Conservation (phyloP, 1,140 invertebrate species). For the Antheraea pernyi region DNA sequence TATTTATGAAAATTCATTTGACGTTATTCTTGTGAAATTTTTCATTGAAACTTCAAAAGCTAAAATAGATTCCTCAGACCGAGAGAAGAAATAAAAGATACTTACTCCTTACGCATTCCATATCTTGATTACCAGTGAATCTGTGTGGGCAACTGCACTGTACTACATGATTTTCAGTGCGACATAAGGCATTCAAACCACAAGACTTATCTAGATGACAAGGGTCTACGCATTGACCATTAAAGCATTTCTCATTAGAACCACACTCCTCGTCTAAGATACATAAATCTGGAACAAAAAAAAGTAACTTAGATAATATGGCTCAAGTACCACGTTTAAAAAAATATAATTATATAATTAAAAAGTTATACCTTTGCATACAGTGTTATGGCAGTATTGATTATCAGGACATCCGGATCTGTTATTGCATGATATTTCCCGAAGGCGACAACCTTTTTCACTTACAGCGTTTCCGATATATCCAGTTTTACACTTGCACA, state of each 20-base stretch:
- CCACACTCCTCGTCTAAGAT: slow-evolving; percentile 89
- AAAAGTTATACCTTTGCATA: slow-evolving; percentile 87
- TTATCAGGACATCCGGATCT: slow-evolving; percentile 87
- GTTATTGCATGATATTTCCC: slow-evolving; percentile 84
- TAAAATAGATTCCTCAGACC: no score
- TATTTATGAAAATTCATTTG: no score
- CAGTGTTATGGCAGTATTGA: slow-evolving; percentile 89
- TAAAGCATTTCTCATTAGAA: slow-evolving; percentile 87
- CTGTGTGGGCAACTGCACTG: slow-evolving; percentile 90
- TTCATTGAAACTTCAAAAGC: no score
- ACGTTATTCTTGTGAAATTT: no score
- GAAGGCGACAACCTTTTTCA: slow-evolving; percentile 87
- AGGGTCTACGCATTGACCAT: slow-evolving; percentile 92
- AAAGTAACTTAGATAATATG: not conserved
- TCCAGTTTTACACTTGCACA: slow-evolving; percentile 88
- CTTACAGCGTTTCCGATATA: slow-evolving; percentile 88
- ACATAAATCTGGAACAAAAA: slow-evolving; percentile 84
- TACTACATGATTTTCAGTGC: slow-evolving; percentile 87
- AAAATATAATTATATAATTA: not conserved
- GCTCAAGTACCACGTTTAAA: no score
- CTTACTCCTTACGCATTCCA: slow-evolving; percentile 92
- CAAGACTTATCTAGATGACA: slow-evolving; percentile 88
- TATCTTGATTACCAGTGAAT: slow-evolving; percentile 91
- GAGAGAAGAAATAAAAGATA: slow-evolving; percentile 24
- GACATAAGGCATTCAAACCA: slow-evolving; percentile 93